These are phyloP conservation scores for Odontesthes bonariensis DNA, from an alignment of 2,113 vertebrate genomes.

Conservation along the genomic window DNA sequence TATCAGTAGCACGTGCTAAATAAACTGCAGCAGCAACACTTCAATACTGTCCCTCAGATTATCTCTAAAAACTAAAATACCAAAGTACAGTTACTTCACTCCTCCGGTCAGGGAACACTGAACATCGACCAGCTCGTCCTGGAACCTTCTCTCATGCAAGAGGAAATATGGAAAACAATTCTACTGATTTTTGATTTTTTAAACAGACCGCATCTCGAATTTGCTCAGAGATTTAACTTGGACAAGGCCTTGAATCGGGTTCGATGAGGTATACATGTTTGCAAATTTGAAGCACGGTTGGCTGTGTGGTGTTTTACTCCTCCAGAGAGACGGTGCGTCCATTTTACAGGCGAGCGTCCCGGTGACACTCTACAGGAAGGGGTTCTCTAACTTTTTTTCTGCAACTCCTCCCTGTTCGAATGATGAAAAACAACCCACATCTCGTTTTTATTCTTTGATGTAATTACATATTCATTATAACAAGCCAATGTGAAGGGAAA, in stretches of 20 bases:
- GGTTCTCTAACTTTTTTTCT: slow-evolving; percentile 2
- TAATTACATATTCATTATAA: not conserved
- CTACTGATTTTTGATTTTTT: not conserved
- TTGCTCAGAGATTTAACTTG: not conserved
- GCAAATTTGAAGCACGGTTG: slow-evolving; percentile 15
- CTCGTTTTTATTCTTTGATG: not conserved
- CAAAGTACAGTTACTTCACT: not conserved
- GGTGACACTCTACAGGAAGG: slow-evolving; percentile 1
- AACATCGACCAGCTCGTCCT: not conserved
- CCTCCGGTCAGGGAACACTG: not conserved
- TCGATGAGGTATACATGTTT: slow-evolving; percentile 28
- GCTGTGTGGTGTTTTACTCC: slow-evolving; percentile 1
- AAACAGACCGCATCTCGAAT: not conserved
- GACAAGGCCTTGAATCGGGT: not conserved
- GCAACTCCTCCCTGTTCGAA: not conserved
- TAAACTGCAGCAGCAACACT: slow-evolving; percentile 14
- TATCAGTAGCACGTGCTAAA: slow-evolving; percentile 54
- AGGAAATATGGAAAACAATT: not conserved
- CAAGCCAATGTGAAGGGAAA: slow-evolving; percentile 2
- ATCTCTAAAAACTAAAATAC: not conserved
- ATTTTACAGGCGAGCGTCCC: slow-evolving; percentile 8
- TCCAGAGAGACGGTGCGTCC: slow-evolving; percentile 1
- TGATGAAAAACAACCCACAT: not conserved
- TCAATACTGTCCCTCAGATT: not conserved
- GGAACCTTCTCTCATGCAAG: too few species aligned